Percentiles rank a stretch among this genome's conserved stretches.
These are phyloP conservation scores for Corvus moneduloides DNA, from an alignment of 2,113 vertebrate genomes.

Conservation along the genomic window DNA sequence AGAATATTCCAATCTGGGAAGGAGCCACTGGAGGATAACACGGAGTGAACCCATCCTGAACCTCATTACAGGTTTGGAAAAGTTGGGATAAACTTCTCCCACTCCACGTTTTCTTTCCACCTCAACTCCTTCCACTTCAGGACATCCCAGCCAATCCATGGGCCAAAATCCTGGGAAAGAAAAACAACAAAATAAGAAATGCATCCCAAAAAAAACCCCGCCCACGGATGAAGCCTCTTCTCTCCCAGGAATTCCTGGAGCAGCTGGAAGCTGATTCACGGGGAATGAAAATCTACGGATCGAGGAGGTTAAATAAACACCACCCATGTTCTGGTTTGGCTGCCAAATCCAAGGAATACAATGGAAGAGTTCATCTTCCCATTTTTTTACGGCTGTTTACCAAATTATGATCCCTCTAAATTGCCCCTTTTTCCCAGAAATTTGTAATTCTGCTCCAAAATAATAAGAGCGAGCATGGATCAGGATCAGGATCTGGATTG, in stretches of 20 bases:
- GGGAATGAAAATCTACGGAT: not conserved
- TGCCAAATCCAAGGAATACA: not conserved
- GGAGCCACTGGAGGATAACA: not conserved
- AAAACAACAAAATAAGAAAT: not conserved
- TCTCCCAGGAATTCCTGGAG: not conserved
- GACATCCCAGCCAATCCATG: not conserved
- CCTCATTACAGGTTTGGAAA: not conserved
- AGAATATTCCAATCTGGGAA: not conserved
- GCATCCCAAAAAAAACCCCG: not conserved
- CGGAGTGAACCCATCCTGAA: not conserved
- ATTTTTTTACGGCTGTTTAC: not conserved
- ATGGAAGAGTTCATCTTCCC: not conserved
- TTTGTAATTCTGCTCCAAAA: not conserved
- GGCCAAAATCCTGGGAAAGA: not conserved
- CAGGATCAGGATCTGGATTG: fast-evolving
- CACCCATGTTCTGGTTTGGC: not conserved
- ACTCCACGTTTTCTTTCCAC: not conserved
- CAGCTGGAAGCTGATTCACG: conserved; percentile 23
- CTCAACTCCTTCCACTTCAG: not conserved
- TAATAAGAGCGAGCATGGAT: fast-evolving
- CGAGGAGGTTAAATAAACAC: not conserved
- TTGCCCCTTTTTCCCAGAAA: not conserved
- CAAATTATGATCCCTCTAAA: not conserved
- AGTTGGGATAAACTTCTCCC: not conserved
- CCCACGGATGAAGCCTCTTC: not conserved